phyloP scores from a whole-genome alignment of 2,888 invertebrate species.

The Eueremaeus valkanovi region DNA sequence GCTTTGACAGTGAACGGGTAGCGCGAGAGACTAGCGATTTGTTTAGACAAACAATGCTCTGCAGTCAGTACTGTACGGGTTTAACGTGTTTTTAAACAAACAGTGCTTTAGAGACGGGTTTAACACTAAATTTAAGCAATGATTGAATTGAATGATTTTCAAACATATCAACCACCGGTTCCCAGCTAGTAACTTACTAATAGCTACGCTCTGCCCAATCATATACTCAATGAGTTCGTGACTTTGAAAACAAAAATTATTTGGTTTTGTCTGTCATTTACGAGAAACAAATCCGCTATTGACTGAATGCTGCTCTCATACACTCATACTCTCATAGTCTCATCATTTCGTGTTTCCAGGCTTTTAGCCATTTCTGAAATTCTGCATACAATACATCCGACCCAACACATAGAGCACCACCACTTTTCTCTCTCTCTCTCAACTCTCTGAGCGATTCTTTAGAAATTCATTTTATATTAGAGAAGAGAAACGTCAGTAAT shows the following conservation, averaged over 20 bases:
- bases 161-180: too few species aligned
- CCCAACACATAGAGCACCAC: not conserved
- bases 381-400: constrained; percentile 21
- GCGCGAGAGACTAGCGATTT: too few species aligned
- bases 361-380: constrained; percentile 8
- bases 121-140: too few species aligned
- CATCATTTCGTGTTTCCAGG: constrained; percentile 20
- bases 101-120: too few species aligned
- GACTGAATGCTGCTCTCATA: not conserved
- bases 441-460: not conserved
- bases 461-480: constrained; percentile 3
- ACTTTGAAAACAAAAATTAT: constrained; percentile 32
- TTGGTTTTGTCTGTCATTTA: constrained; percentile 21
- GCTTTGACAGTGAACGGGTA: too few species aligned
- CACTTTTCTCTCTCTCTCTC: not conserved
- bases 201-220: not conserved
- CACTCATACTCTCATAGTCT: not conserved
- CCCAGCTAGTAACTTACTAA: too few species aligned
- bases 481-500: not conserved
- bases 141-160: too few species aligned
- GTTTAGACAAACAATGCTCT: too few species aligned
- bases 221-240: constrained; percentile 29
- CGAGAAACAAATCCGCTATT: not conserved
- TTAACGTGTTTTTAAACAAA: too few species aligned
- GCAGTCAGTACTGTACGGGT: too few species aligned